phyloP scores from a whole-genome alignment of 2,113 vertebrate genomes.

The Labrus mixtus region DNA sequence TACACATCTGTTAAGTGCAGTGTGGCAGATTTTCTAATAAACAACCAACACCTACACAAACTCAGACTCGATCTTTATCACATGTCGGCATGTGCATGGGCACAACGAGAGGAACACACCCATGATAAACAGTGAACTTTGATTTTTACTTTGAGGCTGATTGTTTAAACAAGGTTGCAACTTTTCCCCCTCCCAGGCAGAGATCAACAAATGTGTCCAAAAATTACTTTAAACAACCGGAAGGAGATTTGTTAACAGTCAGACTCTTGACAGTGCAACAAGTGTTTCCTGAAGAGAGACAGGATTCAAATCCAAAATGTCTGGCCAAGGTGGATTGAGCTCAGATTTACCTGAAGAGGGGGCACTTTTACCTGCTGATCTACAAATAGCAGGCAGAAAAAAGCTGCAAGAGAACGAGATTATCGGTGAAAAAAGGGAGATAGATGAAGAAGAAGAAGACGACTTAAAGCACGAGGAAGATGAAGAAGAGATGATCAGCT shows the following conservation, averaged over 20 bases:
- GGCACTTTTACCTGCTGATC: conserved; percentile 8
- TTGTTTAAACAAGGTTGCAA: background rate
- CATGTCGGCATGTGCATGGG: background rate
- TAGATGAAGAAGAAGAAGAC: conserved; percentile 1
- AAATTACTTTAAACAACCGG: conserved; percentile 20
- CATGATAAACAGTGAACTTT: conserved; percentile 54
- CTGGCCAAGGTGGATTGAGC: conserved; percentile 20
- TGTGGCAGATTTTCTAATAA: background rate
- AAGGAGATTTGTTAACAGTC: conserved; percentile 17
- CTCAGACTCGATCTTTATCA: background rate
- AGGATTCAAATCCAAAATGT: conserved; percentile 46
- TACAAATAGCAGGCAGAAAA: conserved; percentile 7
- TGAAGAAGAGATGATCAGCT: conserved; percentile 10
- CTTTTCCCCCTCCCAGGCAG: conserved; percentile 18
- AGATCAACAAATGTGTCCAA: conserved; percentile 2
- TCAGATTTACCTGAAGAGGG: conserved; percentile 10
- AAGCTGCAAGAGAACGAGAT: background rate
- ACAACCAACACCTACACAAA: background rate
- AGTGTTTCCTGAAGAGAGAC: background rate
- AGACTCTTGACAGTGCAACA: background rate
- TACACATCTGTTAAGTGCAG: background rate
- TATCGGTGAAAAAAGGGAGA: background rate
- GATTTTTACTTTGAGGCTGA: conserved; percentile 4
- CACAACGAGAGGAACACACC: conserved; percentile 22
- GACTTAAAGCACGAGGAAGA: background rate